Evolutionary conservation across 2,113 vertebrate species (phyloP).

Genomic region (Muscicapa adusta): DNA sequence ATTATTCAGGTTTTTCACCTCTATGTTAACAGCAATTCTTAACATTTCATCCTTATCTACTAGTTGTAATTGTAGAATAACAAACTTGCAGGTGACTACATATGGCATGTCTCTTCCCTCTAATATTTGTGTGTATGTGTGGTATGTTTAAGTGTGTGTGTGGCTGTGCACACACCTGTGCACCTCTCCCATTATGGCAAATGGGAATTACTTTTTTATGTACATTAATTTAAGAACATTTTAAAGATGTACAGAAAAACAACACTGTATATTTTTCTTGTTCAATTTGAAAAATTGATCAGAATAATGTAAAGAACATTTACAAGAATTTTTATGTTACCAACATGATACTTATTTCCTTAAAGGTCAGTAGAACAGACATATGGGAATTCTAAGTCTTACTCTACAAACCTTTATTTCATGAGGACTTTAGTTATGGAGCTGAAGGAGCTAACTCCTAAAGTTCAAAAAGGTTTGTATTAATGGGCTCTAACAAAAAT

Average conservation of each 20-base stretch:
- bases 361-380: conserved; percentile 23
- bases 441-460: neutral
- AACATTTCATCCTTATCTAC: neutral
- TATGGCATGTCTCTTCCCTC: conserved; percentile 20
- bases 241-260: conserved; percentile 60
- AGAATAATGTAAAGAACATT: conserved; percentile 39
- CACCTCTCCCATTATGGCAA: conserved; percentile 15
- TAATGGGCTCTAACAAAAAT: neutral
- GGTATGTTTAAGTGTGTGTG: neutral
- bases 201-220: conserved; percentile 18
- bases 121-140: neutral
- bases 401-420: conserved; percentile 34
- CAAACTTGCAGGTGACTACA: neutral
- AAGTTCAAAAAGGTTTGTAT: neutral
- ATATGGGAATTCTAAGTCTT: conserved; percentile 4
- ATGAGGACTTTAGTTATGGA: neutral
- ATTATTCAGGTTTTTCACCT: conserved; percentile 12
- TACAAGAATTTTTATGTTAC: neutral
- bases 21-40: neutral
- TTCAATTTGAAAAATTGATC: conserved; percentile 53
- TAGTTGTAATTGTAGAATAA: neutral
- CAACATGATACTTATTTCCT: conserved; percentile 26
- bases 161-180: neutral
- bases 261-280: conserved; percentile 61
- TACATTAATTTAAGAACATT: conserved; percentile 55